A percentile compares a stretch with the other conserved stretches of the same genome.
phyloP scores from a whole-genome alignment of 2,113 vertebrate species.

The Cheilinus undulatus region DNA sequence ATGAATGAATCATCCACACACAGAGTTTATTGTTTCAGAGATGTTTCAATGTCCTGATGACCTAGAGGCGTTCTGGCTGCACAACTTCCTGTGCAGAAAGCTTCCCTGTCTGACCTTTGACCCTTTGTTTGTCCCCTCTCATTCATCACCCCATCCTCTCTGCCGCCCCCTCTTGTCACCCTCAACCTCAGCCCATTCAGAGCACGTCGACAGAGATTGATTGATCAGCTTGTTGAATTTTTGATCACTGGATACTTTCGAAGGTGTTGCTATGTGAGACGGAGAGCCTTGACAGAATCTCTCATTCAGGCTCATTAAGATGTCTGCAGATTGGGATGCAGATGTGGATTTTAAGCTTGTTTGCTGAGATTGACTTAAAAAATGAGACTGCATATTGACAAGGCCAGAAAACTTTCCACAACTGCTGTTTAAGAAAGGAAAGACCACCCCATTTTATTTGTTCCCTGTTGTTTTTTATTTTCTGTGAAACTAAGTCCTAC shows the following conservation, averaged over 20 bases:
- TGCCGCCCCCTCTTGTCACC: constrained; percentile 52
- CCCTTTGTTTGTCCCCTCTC: constrained; percentile 84
- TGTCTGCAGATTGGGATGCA: not conserved
- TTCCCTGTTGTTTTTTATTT: no score
- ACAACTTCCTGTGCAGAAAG: constrained; percentile 66
- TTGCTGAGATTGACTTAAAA: constrained; percentile 4
- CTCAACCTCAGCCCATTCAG: constrained; percentile 41
- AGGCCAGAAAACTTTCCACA: no score
- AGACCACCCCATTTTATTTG: no score
- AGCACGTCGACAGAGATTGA: constrained; percentile 79
- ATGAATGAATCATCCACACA: not conserved
- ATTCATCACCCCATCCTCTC: constrained; percentile 85
- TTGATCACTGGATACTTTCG: constrained; percentile 71
- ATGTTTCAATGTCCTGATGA: constrained; percentile 39
- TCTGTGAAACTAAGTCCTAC: no score
- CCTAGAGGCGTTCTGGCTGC: constrained; percentile 37
- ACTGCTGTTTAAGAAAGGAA: no score
- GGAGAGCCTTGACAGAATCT: constrained; percentile 56
- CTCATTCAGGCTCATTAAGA: constrained; percentile 40
- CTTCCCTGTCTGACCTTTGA: constrained; percentile 78
- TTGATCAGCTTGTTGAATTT: constrained; percentile 80
- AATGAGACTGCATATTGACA: no score
- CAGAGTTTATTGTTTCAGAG: not conserved
- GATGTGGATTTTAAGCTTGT: not conserved
- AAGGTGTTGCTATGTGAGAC: constrained; percentile 62